Evolutionary conservation across 2,888 invertebrate species (phyloP).

Genomic region (Papilio protenor): DNA sequence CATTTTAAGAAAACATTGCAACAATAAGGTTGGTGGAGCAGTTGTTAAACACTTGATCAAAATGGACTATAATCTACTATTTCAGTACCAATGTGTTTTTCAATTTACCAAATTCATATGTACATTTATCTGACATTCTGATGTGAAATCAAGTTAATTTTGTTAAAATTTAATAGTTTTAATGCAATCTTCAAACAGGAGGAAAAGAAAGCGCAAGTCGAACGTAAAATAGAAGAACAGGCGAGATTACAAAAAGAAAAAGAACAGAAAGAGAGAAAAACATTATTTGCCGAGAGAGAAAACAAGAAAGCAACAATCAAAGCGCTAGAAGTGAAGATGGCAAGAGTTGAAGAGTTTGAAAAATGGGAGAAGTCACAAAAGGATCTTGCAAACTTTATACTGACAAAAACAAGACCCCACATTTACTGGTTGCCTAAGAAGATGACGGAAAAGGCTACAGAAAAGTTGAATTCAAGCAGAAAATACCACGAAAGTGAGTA

Average conservation of each 20-base stretch:
- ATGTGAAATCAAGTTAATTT: neutral
- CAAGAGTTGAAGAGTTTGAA: constrained; percentile 93
- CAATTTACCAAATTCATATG: too few relatives aligned
- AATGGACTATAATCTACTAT: too few relatives aligned
- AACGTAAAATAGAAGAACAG: constrained; percentile 96
- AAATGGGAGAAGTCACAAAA: constrained; percentile 91
- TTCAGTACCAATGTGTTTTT: too few relatives aligned
- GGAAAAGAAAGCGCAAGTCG: constrained; percentile 89
- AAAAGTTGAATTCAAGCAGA: constrained; percentile 86
- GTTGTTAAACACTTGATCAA: too few relatives aligned
- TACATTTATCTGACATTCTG: too few relatives aligned
- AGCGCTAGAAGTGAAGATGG: constrained; percentile 95
- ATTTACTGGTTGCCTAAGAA: constrained; percentile 95
- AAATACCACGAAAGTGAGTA: constrained; percentile 86
- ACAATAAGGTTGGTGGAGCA: neutral
- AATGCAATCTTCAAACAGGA: constrained; percentile 62
- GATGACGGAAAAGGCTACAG: constrained; percentile 88
- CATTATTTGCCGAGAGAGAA: constrained; percentile 93
- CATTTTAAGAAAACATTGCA: neutral
- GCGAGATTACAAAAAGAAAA: constrained; percentile 93
- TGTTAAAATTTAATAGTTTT: neutral
- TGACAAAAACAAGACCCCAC: constrained; percentile 93
- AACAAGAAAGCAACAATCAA: constrained; percentile 95
- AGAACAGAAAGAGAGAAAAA: constrained; percentile 92
- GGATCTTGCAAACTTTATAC: constrained; percentile 91